Conservation (phyloP, 2,888 invertebrate genomes). For the Calephelis perditalis region DNA sequence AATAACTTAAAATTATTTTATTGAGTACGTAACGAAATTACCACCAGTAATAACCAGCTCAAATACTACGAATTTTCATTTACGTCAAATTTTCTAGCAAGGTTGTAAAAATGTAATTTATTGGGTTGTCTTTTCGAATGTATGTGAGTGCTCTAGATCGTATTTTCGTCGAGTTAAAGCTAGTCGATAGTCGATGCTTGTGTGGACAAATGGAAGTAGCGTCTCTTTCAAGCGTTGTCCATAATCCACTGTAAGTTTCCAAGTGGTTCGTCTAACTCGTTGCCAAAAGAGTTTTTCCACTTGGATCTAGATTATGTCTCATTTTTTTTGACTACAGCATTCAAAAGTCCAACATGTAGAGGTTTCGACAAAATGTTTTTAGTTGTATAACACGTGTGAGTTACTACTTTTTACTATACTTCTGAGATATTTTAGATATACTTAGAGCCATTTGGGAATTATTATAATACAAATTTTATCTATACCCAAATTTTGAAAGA, state of each 20-base stretch:
- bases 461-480: too few species aligned
- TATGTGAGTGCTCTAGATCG: neutral
- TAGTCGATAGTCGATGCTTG: neutral
- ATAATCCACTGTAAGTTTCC: constrained; percentile 20
- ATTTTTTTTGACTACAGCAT: neutral
- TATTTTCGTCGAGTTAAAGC: neutral
- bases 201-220: constrained; percentile 15
- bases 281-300: neutral
- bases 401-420: too few species aligned
- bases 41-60: too few species aligned
- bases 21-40: too few species aligned
- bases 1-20: too few species aligned
- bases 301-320: neutral
- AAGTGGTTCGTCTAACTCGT: constrained; percentile 16
- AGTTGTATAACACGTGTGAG: too few species aligned
- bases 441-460: too few species aligned
- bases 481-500: too few species aligned
- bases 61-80: too few species aligned
- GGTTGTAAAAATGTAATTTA: neutral
- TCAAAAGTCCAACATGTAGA: too few species aligned
- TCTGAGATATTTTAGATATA: too few species aligned
- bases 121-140: neutral
- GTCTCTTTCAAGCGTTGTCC: constrained; percentile 11
- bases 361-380: too few species aligned
- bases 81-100: neutral